Base-by-base conservation (phyloP, 2,113 vertebrate genomes). In the Colinus virginianus region DNA sequence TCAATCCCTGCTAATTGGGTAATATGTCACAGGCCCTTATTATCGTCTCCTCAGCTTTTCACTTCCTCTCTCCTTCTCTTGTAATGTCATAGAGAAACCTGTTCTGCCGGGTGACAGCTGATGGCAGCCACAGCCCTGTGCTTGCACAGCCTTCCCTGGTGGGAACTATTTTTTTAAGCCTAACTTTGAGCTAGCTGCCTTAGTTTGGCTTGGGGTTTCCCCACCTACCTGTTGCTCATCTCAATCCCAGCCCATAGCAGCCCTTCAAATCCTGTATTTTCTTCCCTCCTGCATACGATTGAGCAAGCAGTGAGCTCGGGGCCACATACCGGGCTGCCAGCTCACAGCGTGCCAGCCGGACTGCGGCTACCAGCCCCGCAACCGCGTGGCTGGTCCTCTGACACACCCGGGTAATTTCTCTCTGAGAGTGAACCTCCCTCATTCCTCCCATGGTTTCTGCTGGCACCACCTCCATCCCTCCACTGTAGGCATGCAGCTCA, bases 391-490 rank as follows among this genome's bases (percentile, higher is more conserved):
- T 2, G 0, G 78, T 90, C 71, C 87, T 82, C 51, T 6, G 89
- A 87, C 95, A 91, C 96, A 90, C 89, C 93, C 78, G 36, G 62
- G n/a, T 76, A 89, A 94, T 82, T 82, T 79, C 34, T 61, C 89
- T 81, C 49, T 1, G 63, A 92, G 87, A 59, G 62, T 46, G 75
- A 95, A 59, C 96, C 91, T 96, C 91, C 95, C 89, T 94, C 94
- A 95, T 95, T 96, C 89, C 84, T 96, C 72, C 93, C 94, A 46
- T 43, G 90, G 88, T 95, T 96, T 93, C 90, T 89, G 71, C 87
- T 80, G 83, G 94, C 78, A 85, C 71, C 91, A 63, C 85, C 88
- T 95, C 80, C 61, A 9, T 80, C 90, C 66, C 64, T 68, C 80
- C 36, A 59, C 22, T 81, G 87, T 64, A 48, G 76, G 26, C 51